Evolutionary conservation across 2,797 vertebrate genomes (phyloP).

Genomic region (Peromyscus attwateri): DNA sequence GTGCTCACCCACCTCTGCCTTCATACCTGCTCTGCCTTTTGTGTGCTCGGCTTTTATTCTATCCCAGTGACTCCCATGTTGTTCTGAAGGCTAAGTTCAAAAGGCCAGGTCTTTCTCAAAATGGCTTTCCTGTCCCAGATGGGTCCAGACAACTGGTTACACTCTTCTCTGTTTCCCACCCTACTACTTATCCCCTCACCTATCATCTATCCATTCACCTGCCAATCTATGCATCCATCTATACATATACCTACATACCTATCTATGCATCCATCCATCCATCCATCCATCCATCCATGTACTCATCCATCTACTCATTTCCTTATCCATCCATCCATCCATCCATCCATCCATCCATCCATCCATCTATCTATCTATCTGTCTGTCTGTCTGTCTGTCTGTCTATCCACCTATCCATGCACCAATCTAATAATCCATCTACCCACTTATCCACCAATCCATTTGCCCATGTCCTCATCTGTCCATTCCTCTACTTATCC

Average conservation of each 20-base stretch:
- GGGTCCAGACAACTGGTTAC: not conserved
- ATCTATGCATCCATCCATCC: not conserved
- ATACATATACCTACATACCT: not conserved
- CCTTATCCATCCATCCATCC: too few species aligned
- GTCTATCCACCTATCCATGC: not conserved
- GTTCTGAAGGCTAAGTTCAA: conserved; percentile 19
- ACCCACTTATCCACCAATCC: not conserved
- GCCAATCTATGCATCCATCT: not conserved
- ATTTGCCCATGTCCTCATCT: not conserved
- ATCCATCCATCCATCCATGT: not conserved
- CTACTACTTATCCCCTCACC: not conserved
- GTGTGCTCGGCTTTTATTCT: not conserved
- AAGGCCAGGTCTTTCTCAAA: not conserved
- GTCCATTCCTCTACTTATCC: not conserved
- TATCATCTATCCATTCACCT: too few species aligned
- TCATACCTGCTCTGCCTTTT: not conserved
- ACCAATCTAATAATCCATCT: too few species aligned
- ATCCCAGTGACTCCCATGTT: not conserved
- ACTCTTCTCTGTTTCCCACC: not conserved
- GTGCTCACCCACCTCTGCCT: not conserved
- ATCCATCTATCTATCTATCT: not conserved
- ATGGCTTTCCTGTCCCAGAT: not conserved
- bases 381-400: not conserved
- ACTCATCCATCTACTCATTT: too few species aligned
- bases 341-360: fast-evolving